Conservation (phyloP, 2,797 vertebrate species). For the Microtus agrestis region DNA sequence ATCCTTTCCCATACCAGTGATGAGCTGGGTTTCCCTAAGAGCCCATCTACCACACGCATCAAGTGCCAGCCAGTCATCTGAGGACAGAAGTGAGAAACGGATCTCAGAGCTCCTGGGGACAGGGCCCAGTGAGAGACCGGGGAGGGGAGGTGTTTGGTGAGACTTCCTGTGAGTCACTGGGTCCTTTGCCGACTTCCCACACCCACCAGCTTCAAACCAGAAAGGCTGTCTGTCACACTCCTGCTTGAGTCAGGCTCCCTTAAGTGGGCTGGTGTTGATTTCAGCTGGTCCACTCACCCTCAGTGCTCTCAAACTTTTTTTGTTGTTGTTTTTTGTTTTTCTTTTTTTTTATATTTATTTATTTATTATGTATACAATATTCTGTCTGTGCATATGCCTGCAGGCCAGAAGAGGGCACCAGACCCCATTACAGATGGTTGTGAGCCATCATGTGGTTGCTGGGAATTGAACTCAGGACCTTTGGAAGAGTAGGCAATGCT, state of each 20-base stretch:
- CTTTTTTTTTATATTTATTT: no score
- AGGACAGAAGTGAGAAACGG: neutral
- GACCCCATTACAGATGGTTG: no score
- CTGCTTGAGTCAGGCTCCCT: neutral
- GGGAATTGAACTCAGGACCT: no score
- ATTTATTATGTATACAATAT: no score
- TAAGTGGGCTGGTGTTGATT: neutral
- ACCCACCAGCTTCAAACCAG: neutral
- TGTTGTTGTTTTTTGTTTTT: neutral
- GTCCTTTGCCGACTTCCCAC: neutral
- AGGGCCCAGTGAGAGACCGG: neutral
- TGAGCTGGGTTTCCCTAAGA: slow-evolving; percentile 31
- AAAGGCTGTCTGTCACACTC: neutral
- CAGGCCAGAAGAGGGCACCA: no score
- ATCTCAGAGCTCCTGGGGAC: neutral
- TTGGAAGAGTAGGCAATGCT: no score
- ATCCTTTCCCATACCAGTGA: neutral
- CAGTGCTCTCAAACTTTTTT: neutral
- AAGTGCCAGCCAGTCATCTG: neutral
- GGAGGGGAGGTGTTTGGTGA: neutral
- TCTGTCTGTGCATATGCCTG: no score
- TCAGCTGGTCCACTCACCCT: neutral
- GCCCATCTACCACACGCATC: neutral
- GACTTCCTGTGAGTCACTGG: slow-evolving; percentile 66
- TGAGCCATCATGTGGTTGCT: no score